Evolutionary conservation across 2,797 vertebrate species (phyloP).

Genomic region (Eulemur mongoz): DNA sequence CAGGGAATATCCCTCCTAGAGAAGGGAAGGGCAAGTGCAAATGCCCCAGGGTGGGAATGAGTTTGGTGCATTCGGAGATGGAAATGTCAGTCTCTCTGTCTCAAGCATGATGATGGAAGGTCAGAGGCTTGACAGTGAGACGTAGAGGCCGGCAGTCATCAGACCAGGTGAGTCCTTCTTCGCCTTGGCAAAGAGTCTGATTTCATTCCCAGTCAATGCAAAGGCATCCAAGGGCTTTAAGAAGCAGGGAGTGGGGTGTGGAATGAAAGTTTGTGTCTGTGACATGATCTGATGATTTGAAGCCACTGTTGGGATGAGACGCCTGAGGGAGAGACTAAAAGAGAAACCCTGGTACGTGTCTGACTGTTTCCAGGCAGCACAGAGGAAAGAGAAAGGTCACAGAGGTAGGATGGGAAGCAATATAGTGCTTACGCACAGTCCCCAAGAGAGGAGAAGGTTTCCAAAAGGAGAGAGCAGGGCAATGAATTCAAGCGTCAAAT

Average conservation of each 20-base stretch:
- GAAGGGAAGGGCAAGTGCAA: neutral
- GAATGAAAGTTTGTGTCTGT: neutral
- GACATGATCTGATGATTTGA: constrained; percentile 48
- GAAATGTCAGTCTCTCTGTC: neutral
- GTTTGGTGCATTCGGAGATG: neutral
- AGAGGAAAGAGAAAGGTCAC: constrained; percentile 25
- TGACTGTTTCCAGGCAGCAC: neutral
- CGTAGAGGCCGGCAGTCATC: neutral
- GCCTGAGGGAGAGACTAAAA: neutral
- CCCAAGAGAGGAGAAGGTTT: constrained; percentile 7
- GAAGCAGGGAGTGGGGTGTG: neutral
- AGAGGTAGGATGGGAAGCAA: neutral
- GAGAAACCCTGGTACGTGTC: constrained; percentile 5
- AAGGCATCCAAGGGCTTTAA: neutral
- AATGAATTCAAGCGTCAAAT: constrained; percentile 1
- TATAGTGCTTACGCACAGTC: neutral
- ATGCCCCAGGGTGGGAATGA: neutral
- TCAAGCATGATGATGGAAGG: neutral
- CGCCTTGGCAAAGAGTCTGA: neutral
- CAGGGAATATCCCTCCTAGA: neutral
- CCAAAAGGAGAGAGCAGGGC: neutral
- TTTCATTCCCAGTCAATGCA: neutral
- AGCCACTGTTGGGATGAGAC: neutral
- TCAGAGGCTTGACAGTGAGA: neutral
- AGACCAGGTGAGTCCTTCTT: neutral